Percentiles rank a stretch among this genome's conserved stretches.
Conservation (phyloP, 1,140 invertebrate genomes). For the Cardiocondyla obscurior region DNA sequence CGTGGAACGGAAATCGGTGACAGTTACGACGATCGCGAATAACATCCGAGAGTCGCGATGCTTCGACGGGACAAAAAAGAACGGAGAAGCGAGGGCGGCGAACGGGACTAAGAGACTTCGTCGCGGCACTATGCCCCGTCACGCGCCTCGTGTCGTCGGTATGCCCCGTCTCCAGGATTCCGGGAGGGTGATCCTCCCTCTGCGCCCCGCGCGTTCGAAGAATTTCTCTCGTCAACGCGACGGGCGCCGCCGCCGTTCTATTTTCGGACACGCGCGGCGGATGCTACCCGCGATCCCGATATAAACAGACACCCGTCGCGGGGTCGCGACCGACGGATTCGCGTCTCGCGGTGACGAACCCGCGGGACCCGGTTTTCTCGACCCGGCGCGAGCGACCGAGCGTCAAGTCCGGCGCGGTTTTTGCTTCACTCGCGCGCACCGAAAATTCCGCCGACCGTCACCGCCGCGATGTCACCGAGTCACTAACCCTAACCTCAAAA, state of each 20-base stretch:
- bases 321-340: neutral
- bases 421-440: neutral
- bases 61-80: neutral
- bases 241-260: conserved; percentile 35
- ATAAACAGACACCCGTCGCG: conserved; percentile 30
- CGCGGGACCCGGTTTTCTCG: too few species aligned
- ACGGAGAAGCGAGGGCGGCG: neutral
- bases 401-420: neutral
- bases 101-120: neutral
- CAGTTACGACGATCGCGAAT: neutral
- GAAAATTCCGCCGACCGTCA: conserved; percentile 26
- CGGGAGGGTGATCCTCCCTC: neutral
- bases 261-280: conserved; percentile 42
- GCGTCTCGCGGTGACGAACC: too few species aligned
- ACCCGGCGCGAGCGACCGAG: neutral
- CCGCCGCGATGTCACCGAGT: conserved; percentile 65
- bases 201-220: neutral
- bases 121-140: conserved; percentile 16
- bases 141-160: conserved; percentile 36
- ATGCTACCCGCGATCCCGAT: conserved; percentile 40
- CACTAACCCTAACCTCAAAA: conserved; percentile 78
- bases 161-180: conserved; percentile 2
- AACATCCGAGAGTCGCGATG: neutral
- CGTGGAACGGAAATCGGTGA: neutral
- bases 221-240: conserved; percentile 12